Evolutionary conservation across 2,797 vertebrate genomes (phyloP).

Genomic region (Onychomys arenicola): DNA sequence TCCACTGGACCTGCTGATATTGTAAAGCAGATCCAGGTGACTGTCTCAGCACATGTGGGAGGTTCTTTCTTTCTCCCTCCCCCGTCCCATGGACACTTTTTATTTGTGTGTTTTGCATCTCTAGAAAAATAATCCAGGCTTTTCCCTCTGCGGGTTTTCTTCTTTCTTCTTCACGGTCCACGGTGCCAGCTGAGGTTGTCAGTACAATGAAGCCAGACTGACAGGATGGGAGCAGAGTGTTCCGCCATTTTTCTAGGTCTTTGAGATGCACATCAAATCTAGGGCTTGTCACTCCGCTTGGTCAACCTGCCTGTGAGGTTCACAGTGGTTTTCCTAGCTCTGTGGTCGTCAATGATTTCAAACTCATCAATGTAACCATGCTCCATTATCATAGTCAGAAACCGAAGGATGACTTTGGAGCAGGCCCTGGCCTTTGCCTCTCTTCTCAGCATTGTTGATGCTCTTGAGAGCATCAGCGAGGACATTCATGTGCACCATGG

Average conservation of each 20-base stretch:
- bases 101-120: neutral
- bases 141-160: neutral
- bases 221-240: neutral
- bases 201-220: neutral
- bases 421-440: neutral
- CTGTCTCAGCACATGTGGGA: neutral
- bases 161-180: neutral
- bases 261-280: neutral
- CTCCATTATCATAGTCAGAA: neutral
- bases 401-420: neutral
- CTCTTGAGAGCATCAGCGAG: neutral
- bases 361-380: neutral
- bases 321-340: neutral
- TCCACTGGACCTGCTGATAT: neutral
- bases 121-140: neutral
- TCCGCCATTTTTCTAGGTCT: neutral
- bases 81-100: neutral
- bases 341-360: neutral
- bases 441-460: neutral
- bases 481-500: neutral
- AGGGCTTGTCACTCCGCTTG: neutral
- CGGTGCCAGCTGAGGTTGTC: neutral
- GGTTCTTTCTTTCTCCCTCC: neutral
- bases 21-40: constrained; percentile 42
- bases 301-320: neutral